These are phyloP conservation scores for Palythoa heliodiscus DNA, from an alignment of 92 coral and sea anemone genomes.

Conservation along the genomic window DNA sequence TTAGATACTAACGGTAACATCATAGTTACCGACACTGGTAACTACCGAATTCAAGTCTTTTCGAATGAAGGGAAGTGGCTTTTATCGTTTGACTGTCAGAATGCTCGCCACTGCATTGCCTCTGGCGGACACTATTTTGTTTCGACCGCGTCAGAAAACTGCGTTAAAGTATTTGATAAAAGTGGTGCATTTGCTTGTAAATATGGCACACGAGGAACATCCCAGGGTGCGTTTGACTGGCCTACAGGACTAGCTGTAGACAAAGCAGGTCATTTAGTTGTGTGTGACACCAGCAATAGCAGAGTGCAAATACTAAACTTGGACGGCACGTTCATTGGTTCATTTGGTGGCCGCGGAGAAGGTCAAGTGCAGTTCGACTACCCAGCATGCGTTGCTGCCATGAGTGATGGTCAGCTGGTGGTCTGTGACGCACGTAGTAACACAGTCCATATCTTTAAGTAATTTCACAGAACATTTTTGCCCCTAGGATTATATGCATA, in stretches of 20 bases:
- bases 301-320: conserved; percentile 51
- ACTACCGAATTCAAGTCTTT: conserved; percentile 49
- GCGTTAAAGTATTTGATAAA: conserved; percentile 43
- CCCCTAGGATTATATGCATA: neutral
- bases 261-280: conserved; percentile 53
- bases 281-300: conserved; percentile 53
- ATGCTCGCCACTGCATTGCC: conserved; percentile 44
- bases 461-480: neutral
- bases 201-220: conserved; percentile 41
- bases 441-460: conserved; percentile 45
- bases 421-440: conserved; percentile 52
- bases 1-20: conserved; percentile 42
- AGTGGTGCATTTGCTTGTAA: conserved; percentile 39
- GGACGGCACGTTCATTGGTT: conserved; percentile 46
- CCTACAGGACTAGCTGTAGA: conserved; percentile 55
- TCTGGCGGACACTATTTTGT: conserved; percentile 39
- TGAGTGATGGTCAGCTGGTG: conserved; percentile 51
- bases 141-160: conserved; percentile 43
- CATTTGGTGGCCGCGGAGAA: conserved; percentile 48
- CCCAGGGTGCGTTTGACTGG: conserved; percentile 48
- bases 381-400: conserved; percentile 46
- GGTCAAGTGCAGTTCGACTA: conserved; percentile 37
- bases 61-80: conserved; percentile 44
- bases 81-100: conserved; percentile 29
- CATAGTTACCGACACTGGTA: conserved; percentile 52